A percentile compares a stretch with the other conserved stretches of the same genome.
phyloP scores from a whole-genome alignment of 1,140 invertebrate species.

The Drosophila quadrilineata region DNA sequence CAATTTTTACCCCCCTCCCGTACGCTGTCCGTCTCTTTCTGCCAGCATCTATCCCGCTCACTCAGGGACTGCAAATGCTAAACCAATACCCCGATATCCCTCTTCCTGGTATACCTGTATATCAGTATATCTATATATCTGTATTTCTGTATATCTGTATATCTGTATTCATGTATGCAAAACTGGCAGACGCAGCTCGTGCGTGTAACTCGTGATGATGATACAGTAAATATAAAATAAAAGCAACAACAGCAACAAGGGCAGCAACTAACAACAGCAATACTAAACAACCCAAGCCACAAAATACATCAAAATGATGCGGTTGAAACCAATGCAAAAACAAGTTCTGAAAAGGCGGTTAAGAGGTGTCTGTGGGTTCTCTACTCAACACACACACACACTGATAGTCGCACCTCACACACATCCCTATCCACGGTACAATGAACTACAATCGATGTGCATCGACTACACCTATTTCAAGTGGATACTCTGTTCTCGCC shows the following conservation, averaged over 20 bases:
- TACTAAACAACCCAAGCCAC: constrained; percentile 64
- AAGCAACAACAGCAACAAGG: not conserved
- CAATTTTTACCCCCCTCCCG: no score
- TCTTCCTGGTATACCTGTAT: no score
- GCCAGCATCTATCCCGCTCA: not conserved
- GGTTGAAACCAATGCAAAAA: constrained; percentile 74
- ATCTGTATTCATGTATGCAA: constrained; percentile 46
- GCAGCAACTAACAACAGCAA: constrained; percentile 18
- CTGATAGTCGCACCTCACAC: constrained; percentile 1
- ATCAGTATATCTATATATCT: no score
- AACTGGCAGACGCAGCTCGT: constrained; percentile 68
- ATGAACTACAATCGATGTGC: constrained; percentile 70
- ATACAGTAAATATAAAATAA: constrained; percentile 53
- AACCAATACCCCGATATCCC: not conserved
- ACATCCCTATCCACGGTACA: constrained; percentile 50
- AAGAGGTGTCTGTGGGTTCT: constrained; percentile 19
- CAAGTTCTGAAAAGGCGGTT: constrained; percentile 63
- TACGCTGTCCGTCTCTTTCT: not conserved
- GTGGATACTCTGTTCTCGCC: constrained; percentile 23
- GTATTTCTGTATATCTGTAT: no score
- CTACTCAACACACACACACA: not conserved
- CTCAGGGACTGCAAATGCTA: constrained; percentile 13
- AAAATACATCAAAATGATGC: constrained; percentile 79
- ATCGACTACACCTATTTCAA: constrained; percentile 61
- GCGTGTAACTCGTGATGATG: constrained; percentile 74